Evolutionary conservation across 1,140 invertebrate species (phyloP).

Genomic region (Diorhabda carinulata): DNA sequence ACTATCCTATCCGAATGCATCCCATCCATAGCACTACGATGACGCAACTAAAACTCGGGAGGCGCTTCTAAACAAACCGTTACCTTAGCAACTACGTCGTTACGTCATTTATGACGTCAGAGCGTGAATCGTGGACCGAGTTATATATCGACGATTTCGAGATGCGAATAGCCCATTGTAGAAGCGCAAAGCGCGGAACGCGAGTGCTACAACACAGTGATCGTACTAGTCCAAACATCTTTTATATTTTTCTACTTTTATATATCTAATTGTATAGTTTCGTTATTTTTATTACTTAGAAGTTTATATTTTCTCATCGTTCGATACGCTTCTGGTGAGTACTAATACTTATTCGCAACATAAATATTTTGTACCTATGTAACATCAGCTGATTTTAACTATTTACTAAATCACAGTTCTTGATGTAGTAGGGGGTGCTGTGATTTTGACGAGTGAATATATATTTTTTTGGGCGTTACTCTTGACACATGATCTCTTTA

Average conservation of each 20-base stretch:
- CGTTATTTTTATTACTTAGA: conserved; percentile 41
- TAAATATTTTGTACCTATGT: conserved; percentile 4
- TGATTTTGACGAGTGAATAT: too few relatives aligned
- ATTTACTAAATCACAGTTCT: conserved; percentile 15
- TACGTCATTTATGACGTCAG: conserved; percentile 44
- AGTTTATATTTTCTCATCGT: conserved; percentile 38
- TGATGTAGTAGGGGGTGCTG: background rate
- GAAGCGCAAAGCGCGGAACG: conserved; percentile 41
- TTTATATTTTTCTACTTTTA: conserved; percentile 49
- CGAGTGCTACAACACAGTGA: conserved; percentile 41
- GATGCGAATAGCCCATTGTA: conserved; percentile 41
- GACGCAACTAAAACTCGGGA: conserved; percentile 36
- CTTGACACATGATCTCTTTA: background rate
- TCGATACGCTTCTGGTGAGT: conserved; percentile 42
- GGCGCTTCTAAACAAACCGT: conserved; percentile 45
- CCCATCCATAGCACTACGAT: conserved; percentile 16
- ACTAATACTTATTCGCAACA: conserved; percentile 15
- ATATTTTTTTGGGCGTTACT: too few relatives aligned
- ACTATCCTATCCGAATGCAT: conserved; percentile 22
- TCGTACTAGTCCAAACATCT: conserved; percentile 44
- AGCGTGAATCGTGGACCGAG: conserved; percentile 31
- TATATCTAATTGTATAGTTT: conserved; percentile 45
- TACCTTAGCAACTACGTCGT: conserved; percentile 39
- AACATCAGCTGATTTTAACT: conserved; percentile 23
- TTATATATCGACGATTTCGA: conserved; percentile 45